Base-by-base conservation (phyloP, 2,797 vertebrate species). In the Mionectes olivaceus region DNA sequence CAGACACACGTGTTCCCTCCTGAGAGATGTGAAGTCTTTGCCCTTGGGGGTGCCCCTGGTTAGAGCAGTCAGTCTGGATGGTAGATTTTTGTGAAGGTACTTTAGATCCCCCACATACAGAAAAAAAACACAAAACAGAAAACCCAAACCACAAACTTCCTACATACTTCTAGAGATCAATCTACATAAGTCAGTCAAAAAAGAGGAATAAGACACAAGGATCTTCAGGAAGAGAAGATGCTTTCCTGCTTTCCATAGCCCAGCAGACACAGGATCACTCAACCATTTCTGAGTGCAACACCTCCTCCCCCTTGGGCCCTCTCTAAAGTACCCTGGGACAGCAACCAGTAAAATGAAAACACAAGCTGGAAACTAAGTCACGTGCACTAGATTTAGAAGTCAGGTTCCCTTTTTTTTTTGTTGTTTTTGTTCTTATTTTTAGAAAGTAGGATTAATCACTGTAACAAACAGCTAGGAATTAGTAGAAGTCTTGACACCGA, bases 261-360 rank as follows among this genome's bases (percentile, higher is more conserved):
- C 35, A 67, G 43, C 23, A 73, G 56, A 37, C 27, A 71, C 5
- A 73, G 12, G 32, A 32, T 53, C 16, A 22, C 27, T 65, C 14
- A 35, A 63, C 9, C 7, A 55, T 35, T 50, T 74, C 23, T 46
- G 30, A 5, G 0, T 6, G 2, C 30, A 53, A 30, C 18, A 7
- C 2, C 27, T 4, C 2, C 23, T 5, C 18, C 5, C 12, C 15
- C 12, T 10, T 43, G 7, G 24, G 43, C 6, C 6, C 33, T 43
- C 35, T 30, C 39, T 68, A 44, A 71, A 4, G 2, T 5, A 44
- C 7, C 24, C 33, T 9, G 19, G 53, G 57, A 32, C 47, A 84
- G 37, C 3, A 0, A 81, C 37, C 24, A 83, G 37, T 7, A 41
- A 68, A 92, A 71, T 2, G 3, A 60, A 39, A 78, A 59, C 5